Evolutionary conservation across 2,888 invertebrate genomes (phyloP).

Genomic region (Drosophila meridionalis): DNA sequence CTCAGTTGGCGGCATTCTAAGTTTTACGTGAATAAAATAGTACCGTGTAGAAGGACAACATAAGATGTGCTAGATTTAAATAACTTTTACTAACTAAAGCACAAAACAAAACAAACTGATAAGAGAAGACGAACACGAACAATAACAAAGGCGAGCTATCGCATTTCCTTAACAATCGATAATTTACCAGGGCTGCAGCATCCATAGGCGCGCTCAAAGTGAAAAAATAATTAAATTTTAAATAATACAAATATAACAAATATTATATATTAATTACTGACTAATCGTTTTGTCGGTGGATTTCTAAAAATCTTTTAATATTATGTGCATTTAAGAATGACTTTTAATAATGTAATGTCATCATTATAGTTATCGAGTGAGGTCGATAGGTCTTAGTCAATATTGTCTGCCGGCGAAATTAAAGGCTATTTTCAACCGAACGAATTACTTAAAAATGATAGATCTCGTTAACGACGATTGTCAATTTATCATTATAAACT

Average conservation of each 20-base stretch:
- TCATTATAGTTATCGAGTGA: background rate
- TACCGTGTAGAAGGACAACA: constrained; percentile 26
- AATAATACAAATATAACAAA: background rate
- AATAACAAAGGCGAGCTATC: constrained; percentile 42
- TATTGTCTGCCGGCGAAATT: background rate
- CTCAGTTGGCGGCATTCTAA: constrained; percentile 76
- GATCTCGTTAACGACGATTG: constrained; percentile 35
- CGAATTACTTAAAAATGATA: background rate
- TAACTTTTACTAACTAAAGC: constrained; percentile 38
- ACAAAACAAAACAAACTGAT: constrained; percentile 55
- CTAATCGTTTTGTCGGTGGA: background rate
- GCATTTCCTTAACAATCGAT: constrained; percentile 13
- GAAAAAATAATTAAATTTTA: background rate
- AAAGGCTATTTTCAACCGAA: no score
- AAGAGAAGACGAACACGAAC: constrained; percentile 45
- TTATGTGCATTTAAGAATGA: background rate
- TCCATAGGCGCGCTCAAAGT: no score
- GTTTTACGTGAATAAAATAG: constrained; percentile 1
- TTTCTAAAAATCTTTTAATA: background rate
- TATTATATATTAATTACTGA: background rate
- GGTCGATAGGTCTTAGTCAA: background rate
- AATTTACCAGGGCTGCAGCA: constrained; percentile 20
- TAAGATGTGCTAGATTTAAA: constrained; percentile 32
- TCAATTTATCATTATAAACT: constrained; percentile 25
- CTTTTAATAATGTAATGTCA: background rate